These are phyloP conservation scores for Lophius piscatorius DNA, from an alignment of 2,113 vertebrate species.

Conservation along the genomic window DNA sequence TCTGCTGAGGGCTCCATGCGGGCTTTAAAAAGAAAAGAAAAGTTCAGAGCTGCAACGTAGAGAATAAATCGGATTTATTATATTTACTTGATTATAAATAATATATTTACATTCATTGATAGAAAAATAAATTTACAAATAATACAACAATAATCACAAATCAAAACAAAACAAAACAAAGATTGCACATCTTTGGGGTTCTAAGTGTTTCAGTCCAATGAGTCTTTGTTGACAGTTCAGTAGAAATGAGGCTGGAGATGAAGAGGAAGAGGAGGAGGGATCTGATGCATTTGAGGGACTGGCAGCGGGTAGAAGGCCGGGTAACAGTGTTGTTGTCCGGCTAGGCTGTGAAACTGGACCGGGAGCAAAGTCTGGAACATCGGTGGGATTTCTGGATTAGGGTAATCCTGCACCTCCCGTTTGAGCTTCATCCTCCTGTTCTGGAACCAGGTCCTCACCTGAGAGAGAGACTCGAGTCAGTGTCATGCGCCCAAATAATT, in stretches of 20 bases:
- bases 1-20: not conserved
- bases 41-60: slow-evolving; percentile 9
- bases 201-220: slow-evolving; percentile 38
- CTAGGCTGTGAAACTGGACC: slow-evolving; percentile 58
- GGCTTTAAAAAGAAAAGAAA: not conserved
- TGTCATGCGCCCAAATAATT: not conserved
- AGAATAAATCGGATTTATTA: too few species aligned
- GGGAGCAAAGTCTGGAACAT: slow-evolving; percentile 39
- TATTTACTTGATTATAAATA: slow-evolving; percentile 77
- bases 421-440: slow-evolving; percentile 92
- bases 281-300: slow-evolving; percentile 52
- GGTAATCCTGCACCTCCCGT: slow-evolving; percentile 82
- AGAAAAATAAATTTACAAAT: slow-evolving; percentile 38
- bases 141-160: slow-evolving; percentile 35
- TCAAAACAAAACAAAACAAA: slow-evolving; percentile 37
- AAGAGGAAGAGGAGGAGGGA: slow-evolving; percentile 4
- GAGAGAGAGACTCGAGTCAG: not conserved
- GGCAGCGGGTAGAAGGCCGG: slow-evolving; percentile 44
- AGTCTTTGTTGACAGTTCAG: slow-evolving; percentile 32
- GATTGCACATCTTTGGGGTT: slow-evolving; percentile 47
- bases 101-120: slow-evolving; percentile 44
- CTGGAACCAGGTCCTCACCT: slow-evolving; percentile 92
- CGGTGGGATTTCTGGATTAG: slow-evolving; percentile 66
- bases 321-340: slow-evolving; percentile 51
- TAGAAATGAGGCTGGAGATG: slow-evolving; percentile 59